Evolutionary conservation across 2,113 vertebrate genomes (phyloP).

Genomic region (Pygoscelis antarcticus): DNA sequence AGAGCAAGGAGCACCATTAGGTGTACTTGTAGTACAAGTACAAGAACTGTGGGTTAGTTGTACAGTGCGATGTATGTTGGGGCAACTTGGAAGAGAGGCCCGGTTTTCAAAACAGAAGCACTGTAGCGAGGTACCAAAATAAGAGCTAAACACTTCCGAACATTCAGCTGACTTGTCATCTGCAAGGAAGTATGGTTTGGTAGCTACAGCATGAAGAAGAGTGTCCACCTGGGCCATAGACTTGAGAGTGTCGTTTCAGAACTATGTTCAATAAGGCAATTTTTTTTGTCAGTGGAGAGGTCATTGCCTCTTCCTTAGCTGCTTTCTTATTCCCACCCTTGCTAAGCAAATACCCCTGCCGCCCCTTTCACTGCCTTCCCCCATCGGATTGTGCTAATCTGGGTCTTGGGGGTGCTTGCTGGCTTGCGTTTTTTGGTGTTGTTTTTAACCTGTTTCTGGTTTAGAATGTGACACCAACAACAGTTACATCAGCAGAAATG

Average conservation of each 20-base stretch:
- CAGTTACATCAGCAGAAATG: not conserved
- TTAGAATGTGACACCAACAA: not conserved
- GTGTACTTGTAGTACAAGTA: not conserved
- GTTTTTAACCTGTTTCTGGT: not conserved
- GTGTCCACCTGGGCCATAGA: not conserved
- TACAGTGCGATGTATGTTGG: not conserved
- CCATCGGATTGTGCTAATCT: not conserved
- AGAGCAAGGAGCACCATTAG: not conserved
- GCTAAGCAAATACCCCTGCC: not conserved
- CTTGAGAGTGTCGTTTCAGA: not conserved
- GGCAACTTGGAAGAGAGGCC: not conserved
- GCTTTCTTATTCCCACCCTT: not conserved
- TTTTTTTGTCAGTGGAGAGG: not conserved
- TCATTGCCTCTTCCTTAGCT: not conserved
- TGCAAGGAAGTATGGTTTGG: not conserved
- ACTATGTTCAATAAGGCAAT: not conserved
- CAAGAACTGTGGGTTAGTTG: not conserved
- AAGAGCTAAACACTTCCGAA: not conserved
- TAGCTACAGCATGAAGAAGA: not conserved
- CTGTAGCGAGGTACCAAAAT: not conserved
- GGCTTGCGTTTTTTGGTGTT: not conserved
- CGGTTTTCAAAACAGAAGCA: not conserved
- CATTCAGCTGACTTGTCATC: not conserved
- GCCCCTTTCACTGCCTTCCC: not conserved
- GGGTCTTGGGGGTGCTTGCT: not conserved